Evolutionary conservation across 2,113 vertebrate species (phyloP).

Genomic region (Spea multiplicata): DNA sequence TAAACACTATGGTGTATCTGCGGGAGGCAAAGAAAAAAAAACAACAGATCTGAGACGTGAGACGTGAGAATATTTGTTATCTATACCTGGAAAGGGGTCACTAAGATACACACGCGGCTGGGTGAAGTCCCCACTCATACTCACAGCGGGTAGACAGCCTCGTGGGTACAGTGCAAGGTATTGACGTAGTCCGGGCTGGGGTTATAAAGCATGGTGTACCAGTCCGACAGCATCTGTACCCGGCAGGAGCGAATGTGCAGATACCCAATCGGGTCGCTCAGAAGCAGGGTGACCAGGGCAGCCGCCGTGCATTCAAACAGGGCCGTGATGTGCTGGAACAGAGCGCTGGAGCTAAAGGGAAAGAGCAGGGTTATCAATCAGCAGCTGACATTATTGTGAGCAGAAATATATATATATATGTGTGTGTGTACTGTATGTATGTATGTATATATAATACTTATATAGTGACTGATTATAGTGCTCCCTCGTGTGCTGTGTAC

Average conservation of each 20-base stretch:
- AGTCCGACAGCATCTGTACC: slow-evolving; percentile 92
- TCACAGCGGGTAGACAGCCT: slow-evolving; percentile 94
- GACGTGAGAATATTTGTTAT: too few species aligned
- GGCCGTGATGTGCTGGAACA: slow-evolving; percentile 88
- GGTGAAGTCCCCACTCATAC: slow-evolving; percentile 45
- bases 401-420: too few species aligned
- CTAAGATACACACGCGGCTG: too few species aligned
- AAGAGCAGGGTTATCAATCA: background rate
- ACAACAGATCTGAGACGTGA: rapidly evolving
- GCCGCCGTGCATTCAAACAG: slow-evolving; percentile 83
- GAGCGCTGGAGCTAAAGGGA: slow-evolving; percentile 78
- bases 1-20: slow-evolving; percentile 95
- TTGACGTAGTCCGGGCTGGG: slow-evolving; percentile 93
- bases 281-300: slow-evolving; percentile 77
- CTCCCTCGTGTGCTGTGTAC: too few species aligned
- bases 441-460: too few species aligned
- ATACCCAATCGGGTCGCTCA: slow-evolving; percentile 79
- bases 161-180: slow-evolving; percentile 94
- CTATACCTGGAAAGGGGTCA: too few species aligned
- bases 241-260: slow-evolving; percentile 83
- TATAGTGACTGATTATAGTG: too few species aligned
- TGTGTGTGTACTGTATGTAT: too few species aligned
- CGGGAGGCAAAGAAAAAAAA: background rate
- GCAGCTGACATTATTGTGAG: too few species aligned
- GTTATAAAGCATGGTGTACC: slow-evolving; percentile 99